phyloP scores from a whole-genome alignment of 2,797 vertebrate species.

The Lacerta agilis region DNA sequence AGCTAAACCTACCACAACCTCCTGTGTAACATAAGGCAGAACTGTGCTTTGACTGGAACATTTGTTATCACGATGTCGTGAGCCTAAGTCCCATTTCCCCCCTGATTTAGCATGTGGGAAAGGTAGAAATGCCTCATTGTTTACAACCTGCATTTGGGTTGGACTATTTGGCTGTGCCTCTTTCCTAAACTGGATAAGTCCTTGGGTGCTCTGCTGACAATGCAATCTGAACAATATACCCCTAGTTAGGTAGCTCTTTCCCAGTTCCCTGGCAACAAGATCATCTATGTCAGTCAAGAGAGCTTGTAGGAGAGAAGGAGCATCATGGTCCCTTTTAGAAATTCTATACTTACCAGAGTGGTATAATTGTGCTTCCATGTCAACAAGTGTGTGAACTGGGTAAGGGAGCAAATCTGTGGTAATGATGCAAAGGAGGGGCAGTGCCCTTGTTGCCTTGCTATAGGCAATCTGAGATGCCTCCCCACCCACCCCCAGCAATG shows the following conservation, averaged over 20 bases:
- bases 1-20: neutral
- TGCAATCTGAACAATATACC: neutral
- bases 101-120: neutral
- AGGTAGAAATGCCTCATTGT: neutral
- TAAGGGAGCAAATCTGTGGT: neutral
- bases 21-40: neutral
- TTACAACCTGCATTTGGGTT: neutral
- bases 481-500: neutral
- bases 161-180: neutral
- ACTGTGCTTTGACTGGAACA: constrained; percentile 3
- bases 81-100: neutral
- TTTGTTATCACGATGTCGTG: neutral
- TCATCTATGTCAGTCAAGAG: neutral
- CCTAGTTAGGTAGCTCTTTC: neutral
- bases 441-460: neutral
- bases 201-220: neutral
- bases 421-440: neutral
- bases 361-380: neutral
- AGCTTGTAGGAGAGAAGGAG: neutral
- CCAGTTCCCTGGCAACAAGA: neutral
- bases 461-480: neutral
- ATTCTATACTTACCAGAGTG: neutral
- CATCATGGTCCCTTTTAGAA: neutral
- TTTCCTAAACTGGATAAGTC: neutral
- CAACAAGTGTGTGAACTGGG: neutral